Base-by-base conservation (phyloP, 2,797 vertebrate species). In the Betta splendens region DNA sequence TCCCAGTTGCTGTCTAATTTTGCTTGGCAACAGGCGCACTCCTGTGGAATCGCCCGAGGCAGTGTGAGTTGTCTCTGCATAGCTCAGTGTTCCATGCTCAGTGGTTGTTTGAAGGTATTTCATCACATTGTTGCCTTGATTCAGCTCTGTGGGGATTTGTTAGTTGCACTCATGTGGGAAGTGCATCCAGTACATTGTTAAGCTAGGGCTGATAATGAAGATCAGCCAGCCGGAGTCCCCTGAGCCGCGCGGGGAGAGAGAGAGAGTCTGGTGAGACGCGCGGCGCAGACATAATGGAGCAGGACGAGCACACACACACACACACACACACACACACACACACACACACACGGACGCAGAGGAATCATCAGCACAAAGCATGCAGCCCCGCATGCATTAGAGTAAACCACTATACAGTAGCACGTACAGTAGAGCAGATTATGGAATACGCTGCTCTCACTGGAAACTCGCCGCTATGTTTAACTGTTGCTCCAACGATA, bases 1-100 rank as follows among this genome's bases (percentile, higher is more conserved):
- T 89, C 87, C 88, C 88, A 88, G 84, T 89, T 85, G 89, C 86
- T 86, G 85, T 85, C 77, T 90, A 89, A 90, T 90, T 90, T 90
- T 87, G 85, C 87, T 89, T 88, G 88, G 86, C 88, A 89, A 88
- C 86, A 86, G 85, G 84, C 85, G 47, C 64, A 78, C 85, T 89
- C 85, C 86, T 86, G 88, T 88, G 85, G 86, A 91, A 86, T 83
- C 48, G 81, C 89, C 87, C 59, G 44, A 73, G 86, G 85, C 84
- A 62, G 84, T 66, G 71, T 58, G 81, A 85, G 85, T 84, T 71
- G 82, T 87, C 89, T 85, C 83, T 74, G 85, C 79, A 74, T 79
- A 68, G 79, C 83, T 81, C 84, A 72, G 72, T 84, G 85, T 84
- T 84, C 84, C 79, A 61, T 55, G 77, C 83, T 84, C 77, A 44